These are phyloP conservation scores for Craseonycteris thonglongyai DNA, from an alignment of 2,113 vertebrate species.

Conservation along the genomic window DNA sequence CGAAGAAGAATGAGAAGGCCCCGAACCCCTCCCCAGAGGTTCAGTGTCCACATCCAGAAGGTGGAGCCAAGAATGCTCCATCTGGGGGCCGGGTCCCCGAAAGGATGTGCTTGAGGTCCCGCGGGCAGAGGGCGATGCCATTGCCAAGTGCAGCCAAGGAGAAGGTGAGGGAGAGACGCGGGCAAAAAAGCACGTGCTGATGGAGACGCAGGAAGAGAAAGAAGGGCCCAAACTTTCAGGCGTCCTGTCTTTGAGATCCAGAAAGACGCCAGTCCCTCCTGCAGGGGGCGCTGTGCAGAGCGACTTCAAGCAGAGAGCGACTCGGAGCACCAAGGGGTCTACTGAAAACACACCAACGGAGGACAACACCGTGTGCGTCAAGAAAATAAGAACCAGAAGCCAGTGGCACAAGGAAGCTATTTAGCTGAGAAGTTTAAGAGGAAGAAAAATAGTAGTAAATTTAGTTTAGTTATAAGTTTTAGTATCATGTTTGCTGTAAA, in stretches of 20 bases:
- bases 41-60: neutral
- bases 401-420: neutral
- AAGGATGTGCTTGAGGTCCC: accelerated
- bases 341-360: neutral
- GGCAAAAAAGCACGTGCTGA: accelerated
- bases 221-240: neutral
- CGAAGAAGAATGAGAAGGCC: neutral
- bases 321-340: neutral
- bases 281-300: neutral
- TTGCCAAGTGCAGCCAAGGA: accelerated
- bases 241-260: neutral
- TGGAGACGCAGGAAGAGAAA: neutral
- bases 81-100: accelerated
- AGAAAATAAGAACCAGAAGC: conserved; percentile 40
- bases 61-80: accelerated
- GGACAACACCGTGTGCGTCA: neutral
- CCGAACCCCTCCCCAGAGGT: neutral
- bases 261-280: neutral
- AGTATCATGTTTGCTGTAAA: neutral
- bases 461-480: neutral
- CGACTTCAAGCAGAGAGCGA: neutral
- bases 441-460: accelerated
- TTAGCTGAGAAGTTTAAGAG: neutral
- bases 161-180: accelerated
- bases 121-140: neutral